Evolutionary conservation across 2,888 invertebrate genomes (phyloP).

Genomic region (Agrochola macilenta): DNA sequence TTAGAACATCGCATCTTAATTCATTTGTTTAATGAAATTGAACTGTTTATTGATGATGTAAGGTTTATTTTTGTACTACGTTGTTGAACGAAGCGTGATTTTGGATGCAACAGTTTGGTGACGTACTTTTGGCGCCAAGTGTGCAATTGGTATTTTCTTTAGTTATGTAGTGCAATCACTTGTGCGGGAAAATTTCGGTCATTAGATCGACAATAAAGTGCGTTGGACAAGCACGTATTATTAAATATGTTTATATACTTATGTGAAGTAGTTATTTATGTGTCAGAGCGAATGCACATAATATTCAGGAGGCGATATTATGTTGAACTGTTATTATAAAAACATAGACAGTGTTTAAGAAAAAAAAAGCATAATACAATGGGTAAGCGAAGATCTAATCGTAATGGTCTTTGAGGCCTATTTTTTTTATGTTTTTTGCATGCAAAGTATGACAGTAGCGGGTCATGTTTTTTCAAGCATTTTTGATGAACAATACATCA

Average conservation of each 20-base stretch:
- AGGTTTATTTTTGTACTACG: slow-evolving; percentile 34
- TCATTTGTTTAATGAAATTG: slow-evolving; percentile 23
- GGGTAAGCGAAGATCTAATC: slow-evolving; percentile 21
- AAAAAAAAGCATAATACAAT: background rate
- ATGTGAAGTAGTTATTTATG: slow-evolving; percentile 39
- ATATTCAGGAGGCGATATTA: slow-evolving; percentile 40
- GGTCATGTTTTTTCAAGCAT: background rate
- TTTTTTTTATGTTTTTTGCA: background rate
- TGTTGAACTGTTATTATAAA: slow-evolving; percentile 20
- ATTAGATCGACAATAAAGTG: slow-evolving; percentile 26
- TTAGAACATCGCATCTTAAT: slow-evolving; percentile 40
- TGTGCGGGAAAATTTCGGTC: slow-evolving; percentile 41
- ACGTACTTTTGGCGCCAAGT: slow-evolving; percentile 54
- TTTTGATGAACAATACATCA: background rate
- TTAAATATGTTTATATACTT: slow-evolving; percentile 32
- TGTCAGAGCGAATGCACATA: slow-evolving; percentile 23
- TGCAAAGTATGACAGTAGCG: background rate
- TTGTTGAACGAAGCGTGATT: slow-evolving; percentile 4
- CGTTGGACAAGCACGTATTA: background rate
- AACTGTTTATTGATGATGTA: slow-evolving; percentile 17
- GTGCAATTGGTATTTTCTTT: slow-evolving; percentile 44
- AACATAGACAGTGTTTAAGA: background rate
- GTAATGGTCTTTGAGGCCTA: background rate
- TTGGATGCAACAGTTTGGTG: slow-evolving; percentile 28
- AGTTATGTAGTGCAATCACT: slow-evolving; percentile 43